These are phyloP conservation scores for Echeneis naucrates DNA, from an alignment of 2,797 vertebrate species.

Conservation along the genomic window DNA sequence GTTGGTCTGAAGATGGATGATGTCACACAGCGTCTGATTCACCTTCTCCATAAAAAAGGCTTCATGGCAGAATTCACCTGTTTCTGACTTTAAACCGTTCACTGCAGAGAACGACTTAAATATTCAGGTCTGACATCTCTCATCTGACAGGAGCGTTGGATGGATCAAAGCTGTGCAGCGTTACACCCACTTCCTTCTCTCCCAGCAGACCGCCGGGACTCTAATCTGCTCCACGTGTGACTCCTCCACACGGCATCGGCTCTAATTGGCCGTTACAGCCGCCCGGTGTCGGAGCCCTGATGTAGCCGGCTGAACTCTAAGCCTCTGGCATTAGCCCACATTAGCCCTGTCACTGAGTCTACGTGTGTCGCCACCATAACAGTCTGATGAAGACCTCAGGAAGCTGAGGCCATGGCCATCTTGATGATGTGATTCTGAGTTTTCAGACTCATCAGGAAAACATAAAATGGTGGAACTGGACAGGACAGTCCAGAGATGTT, in stretches of 20 bases:
- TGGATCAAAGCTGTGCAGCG: constrained; percentile 31
- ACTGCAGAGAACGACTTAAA: background rate
- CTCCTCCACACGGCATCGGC: constrained; percentile 33
- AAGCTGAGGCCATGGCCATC: too few species aligned
- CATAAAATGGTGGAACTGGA: too few species aligned
- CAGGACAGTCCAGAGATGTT: too few species aligned
- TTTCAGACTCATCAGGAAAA: too few species aligned
- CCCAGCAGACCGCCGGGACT: constrained; percentile 3
- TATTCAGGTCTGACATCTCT: background rate
- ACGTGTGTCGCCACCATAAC: constrained; percentile 2
- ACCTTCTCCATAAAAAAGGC: background rate
- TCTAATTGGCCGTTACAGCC: constrained; percentile 67
- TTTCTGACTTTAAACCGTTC: background rate
- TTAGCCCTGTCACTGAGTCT: constrained; percentile 38
- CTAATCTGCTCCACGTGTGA: constrained; percentile 49
- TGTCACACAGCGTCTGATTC: background rate
- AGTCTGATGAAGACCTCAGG: constrained; percentile 15
- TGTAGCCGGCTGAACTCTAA: constrained; percentile 37
- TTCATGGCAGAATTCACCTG: background rate
- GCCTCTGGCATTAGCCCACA: constrained; percentile 48
- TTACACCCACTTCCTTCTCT: constrained; percentile 27
- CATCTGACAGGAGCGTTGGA: too few species aligned
- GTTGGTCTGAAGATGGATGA: background rate
- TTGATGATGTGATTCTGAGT: too few species aligned
- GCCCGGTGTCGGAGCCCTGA: background rate